Base-by-base conservation (phyloP, 1,140 invertebrate species). In the Oppia nitens region DNA sequence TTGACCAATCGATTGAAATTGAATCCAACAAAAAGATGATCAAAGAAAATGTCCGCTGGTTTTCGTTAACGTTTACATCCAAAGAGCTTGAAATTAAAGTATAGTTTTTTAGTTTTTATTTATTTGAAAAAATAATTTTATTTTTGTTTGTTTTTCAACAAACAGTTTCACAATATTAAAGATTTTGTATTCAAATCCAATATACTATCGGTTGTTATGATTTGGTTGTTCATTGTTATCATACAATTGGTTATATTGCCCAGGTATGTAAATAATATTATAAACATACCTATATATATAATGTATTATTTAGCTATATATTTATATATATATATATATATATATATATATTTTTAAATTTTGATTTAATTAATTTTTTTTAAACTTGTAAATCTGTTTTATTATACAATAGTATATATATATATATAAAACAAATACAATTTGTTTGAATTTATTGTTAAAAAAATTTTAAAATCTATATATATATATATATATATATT, bases 1-100 rank as follows among this genome's bases (percentile, higher is more conserved):
- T 90, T 61, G 87, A 90, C 64, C 80, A 87, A 63, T 84, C 81
- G 57, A 91, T 94, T 29, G 89, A 95, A 73, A 88, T 91, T 48
- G 85, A 87, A 64, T 91, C 85, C 60, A 93, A 95, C 70, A 89
- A 90, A 66, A 76, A 84, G 57, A 91, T 95, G 78, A 77, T 89
- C 21, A 79, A 81, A 14, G 84, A 87, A 24, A 88, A 94, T 71
- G 83, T 94, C 62, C 82, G 84, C 66, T 73, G 81, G 2, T 87
- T 89, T 81, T 85, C 85, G 2, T 75, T 96, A 20, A 80, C 83
- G 53, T 95, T 95, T 69, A 83, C 84, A 47, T 82, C 87, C 54
- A 69, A 74, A 23, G 76, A 79, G 28, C 73, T 83, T 61, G 85
- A 87, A 68, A 72, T 74, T 17, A 82, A 82, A 73, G 82, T 83